Evolutionary conservation across 64 coral and sea anemone species (phyloP).

Genomic region (Actinia equina): DNA sequence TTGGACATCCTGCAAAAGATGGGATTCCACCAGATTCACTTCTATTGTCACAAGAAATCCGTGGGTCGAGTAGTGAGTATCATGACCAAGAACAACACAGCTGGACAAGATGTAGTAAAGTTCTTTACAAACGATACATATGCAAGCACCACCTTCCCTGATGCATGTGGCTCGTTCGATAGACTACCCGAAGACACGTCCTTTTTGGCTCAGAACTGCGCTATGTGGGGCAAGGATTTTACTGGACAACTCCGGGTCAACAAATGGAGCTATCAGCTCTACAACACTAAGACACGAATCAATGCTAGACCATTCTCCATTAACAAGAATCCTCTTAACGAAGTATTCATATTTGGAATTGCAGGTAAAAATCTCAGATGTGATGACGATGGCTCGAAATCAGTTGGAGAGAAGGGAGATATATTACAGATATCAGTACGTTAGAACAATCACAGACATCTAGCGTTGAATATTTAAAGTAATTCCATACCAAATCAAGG

Average conservation of each 20-base stretch:
- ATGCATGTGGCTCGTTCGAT: background rate
- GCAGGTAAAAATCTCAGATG: background rate
- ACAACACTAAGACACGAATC: background rate
- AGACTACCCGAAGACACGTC: conserved; percentile 9
- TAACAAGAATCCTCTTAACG: background rate
- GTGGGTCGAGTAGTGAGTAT: background rate
- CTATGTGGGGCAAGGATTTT: background rate
- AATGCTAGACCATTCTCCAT: background rate
- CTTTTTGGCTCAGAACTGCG: background rate
- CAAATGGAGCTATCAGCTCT: background rate
- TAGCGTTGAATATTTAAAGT: too few relatives aligned
- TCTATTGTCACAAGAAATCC: background rate
- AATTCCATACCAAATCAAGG: too few relatives aligned
- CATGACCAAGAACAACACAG: conserved; percentile 10
- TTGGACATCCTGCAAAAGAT: background rate
- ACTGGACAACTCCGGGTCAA: background rate
- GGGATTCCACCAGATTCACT: conserved; percentile 7
- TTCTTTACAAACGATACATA: background rate
- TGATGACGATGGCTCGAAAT: background rate
- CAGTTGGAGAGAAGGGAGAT: background rate
- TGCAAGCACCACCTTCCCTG: background rate
- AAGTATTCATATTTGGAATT: background rate
- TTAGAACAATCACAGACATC: background rate
- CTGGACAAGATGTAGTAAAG: background rate
- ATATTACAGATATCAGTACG: background rate